These are phyloP conservation scores for Centruroides sculpturatus DNA, from an alignment of 1,140 invertebrate genomes.

Conservation along the genomic window DNA sequence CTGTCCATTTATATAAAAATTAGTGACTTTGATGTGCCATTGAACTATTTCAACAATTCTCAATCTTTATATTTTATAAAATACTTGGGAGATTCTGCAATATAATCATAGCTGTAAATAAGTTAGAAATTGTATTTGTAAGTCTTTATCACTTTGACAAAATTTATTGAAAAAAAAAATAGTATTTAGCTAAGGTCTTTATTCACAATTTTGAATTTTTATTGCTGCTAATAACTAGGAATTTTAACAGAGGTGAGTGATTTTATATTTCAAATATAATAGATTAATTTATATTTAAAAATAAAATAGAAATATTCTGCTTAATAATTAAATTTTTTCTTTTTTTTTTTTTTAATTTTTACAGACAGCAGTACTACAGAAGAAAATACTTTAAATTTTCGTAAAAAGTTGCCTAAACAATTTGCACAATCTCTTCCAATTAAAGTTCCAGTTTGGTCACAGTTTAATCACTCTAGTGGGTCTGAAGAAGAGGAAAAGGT, in stretches of 20 bases:
- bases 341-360: too few relatives aligned
- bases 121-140: too few relatives aligned
- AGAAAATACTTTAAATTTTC: too few relatives aligned
- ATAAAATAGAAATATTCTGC: too few relatives aligned
- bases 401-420: neutral
- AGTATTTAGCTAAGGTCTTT: too few relatives aligned
- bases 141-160: too few relatives aligned
- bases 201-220: neutral
- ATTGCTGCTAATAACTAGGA: neutral
- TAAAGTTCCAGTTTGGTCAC: neutral
- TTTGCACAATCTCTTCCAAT: conserved; percentile 1
- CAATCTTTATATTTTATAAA: neutral
- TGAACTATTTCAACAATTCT: neutral
- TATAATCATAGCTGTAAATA: neutral
- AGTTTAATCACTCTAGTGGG: neutral
- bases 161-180: too few relatives aligned
- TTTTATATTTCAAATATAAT: too few relatives aligned
- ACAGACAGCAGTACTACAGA: too few relatives aligned
- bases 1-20: neutral
- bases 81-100: neutral
- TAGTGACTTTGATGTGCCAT: neutral
- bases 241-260: neutral
- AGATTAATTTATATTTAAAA: too few relatives aligned
- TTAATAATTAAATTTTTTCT: too few relatives aligned
- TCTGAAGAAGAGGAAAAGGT: neutral